phyloP scores from a whole-genome alignment of 2,797 vertebrate genomes.

The Scyliorhinus canicula region DNA sequence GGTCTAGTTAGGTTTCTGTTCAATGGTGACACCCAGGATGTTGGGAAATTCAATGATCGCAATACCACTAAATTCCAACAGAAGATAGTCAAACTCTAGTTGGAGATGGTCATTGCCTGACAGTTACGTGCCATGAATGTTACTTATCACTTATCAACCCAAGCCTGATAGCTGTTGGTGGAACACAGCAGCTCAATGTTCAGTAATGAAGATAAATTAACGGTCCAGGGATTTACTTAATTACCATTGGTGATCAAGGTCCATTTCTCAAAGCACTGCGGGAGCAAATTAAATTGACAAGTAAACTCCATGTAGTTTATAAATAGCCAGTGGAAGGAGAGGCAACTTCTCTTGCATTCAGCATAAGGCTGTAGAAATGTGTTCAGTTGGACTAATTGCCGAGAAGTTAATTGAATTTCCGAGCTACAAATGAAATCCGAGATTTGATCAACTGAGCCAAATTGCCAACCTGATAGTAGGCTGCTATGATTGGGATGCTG shows the following conservation, averaged over 20 bases:
- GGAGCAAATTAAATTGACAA: conserved; percentile 4
- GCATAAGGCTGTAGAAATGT: neutral
- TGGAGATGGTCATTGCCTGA: neutral
- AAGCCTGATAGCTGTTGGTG: neutral
- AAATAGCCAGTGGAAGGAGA: neutral
- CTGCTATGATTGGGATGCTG: neutral
- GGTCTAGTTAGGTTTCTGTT: neutral
- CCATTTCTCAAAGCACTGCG: neutral
- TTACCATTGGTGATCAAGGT: neutral
- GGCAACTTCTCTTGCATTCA: neutral
- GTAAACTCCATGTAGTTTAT: neutral
- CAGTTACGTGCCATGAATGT: neutral
- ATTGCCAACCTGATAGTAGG: neutral
- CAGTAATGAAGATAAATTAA: too few relatives aligned
- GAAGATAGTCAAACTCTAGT: neutral
- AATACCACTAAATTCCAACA: neutral
- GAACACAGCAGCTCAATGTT: neutral
- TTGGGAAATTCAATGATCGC: neutral
- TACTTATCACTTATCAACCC: neutral
- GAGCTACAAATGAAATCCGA: neutral
- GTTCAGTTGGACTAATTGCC: neutral
- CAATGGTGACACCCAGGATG: neutral
- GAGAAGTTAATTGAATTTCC: neutral
- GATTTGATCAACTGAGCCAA: neutral
- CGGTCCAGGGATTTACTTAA: neutral